Evolutionary conservation across 1,140 invertebrate genomes (phyloP), one percentile per base, ranked within the genome.

Genomic region (Pseudomyrmex sp.): DNA sequence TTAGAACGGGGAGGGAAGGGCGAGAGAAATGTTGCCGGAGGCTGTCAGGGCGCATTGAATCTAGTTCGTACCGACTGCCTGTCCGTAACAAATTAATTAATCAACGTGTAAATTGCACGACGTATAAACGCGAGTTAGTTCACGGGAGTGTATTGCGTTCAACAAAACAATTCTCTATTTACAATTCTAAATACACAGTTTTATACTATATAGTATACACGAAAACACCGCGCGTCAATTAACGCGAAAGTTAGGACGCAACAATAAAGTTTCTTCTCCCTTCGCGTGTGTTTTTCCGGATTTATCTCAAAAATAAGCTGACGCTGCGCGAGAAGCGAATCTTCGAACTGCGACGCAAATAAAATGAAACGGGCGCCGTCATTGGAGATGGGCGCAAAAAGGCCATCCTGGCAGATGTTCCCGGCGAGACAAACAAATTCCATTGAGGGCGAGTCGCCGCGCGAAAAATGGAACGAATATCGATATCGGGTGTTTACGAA

Each of bases 401-500:
- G 8, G 23, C n/a, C 20, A 70, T 72, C 48, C 48, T 72, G 23
- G 66, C 44, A 80, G 76, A 59, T 44, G n/a, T 35, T 35, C 9
- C 18, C n/a, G 44, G 65, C 20, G 74, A 73, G 52, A 18, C 77
- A 66, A 82, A 69, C 23, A 54, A 69, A 54, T 86, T 48, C 26
- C 58, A 35, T 26, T n/a, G 5, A n/a, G 35, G 50, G 13, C 9
- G 13, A 0, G 50, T 48, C 46, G 18, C 4, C 26, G 62, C 63
- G 86, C 72, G 85, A 56, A 83, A 50, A 66, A 66, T 35, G 59
- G 83, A 88, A 88, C 84, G 83, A 35, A 35, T 35, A 35, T 35
- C 72, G 87, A 85, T 84, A 87, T 58, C 70, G 48, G 66, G 65
- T 87, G 86, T 88, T 87, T 87, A 84, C 70, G 86, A 88, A 74